Conservation (phyloP, 2,888 invertebrate genomes). For the Drosophila cognata region DNA sequence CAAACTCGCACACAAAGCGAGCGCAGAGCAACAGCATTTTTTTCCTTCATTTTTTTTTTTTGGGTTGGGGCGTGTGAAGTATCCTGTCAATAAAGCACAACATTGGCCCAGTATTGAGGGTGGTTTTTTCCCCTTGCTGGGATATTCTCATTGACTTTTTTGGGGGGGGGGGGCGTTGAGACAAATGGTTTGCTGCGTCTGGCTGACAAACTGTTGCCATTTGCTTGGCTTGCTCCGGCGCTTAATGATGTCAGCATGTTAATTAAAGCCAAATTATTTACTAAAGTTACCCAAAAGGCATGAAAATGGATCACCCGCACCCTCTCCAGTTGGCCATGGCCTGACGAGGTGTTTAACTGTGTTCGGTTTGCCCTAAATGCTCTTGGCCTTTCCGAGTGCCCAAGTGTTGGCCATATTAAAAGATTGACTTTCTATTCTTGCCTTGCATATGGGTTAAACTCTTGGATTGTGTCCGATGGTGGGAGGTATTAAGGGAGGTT, state of each 20-base stretch:
- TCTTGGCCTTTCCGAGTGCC: constrained; percentile 42
- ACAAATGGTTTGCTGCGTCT: constrained; percentile 65
- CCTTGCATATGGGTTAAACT: constrained; percentile 20
- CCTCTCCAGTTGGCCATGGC: not conserved
- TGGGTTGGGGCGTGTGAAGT: constrained; percentile 8
- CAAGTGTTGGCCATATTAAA: constrained; percentile 41
- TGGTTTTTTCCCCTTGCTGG: constrained; percentile 6
- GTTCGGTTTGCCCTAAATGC: constrained; percentile 26
- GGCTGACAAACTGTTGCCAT: constrained; percentile 77
- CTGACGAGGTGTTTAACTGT: constrained; percentile 36
- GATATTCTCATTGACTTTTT: constrained; percentile 4
- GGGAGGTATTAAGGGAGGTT: not conserved
- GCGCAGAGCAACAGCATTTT: constrained; percentile 19
- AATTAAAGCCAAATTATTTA: constrained; percentile 84
- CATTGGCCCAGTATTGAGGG: constrained; percentile 34
- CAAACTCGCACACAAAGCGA: constrained; percentile 23
- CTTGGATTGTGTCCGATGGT: not conserved
- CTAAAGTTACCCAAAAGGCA: constrained; percentile 57
- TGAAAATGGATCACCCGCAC: constrained; percentile 1
- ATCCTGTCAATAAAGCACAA: constrained; percentile 53
- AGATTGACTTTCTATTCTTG: constrained; percentile 23
- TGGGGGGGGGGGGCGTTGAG: constrained; percentile 38
- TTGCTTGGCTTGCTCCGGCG: constrained; percentile 45
- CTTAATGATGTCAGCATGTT: constrained; percentile 82
- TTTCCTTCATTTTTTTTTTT: not conserved